Conservation (phyloP, 2,888 invertebrate genomes). For the Lasioglossum pauxillum region DNA sequence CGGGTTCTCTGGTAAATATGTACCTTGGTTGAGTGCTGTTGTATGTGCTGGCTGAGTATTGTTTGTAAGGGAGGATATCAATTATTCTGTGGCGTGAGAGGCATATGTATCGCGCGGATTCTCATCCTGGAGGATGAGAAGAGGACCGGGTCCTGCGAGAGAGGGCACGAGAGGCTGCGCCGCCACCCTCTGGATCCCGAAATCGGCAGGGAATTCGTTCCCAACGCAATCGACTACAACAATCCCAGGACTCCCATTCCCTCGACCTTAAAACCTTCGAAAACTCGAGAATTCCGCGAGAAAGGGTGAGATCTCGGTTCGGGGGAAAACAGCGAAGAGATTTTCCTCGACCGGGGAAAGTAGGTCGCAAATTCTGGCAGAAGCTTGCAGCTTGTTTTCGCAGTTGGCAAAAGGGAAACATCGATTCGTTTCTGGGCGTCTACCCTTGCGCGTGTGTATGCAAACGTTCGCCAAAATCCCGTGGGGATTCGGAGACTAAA, state of each 20-base stretch:
- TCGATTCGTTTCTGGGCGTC: constrained; percentile 13
- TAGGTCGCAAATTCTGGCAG: constrained; percentile 24
- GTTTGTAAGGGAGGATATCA: constrained; percentile 69
- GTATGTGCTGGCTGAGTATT: constrained; percentile 85
- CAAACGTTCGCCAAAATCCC: not conserved
- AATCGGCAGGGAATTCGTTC: not conserved
- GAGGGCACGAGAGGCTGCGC: constrained; percentile 34
- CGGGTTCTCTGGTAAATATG: constrained; percentile 74
- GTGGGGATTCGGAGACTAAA: not conserved
- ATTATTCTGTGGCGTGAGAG: constrained; percentile 28
- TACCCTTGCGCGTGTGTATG: not conserved
- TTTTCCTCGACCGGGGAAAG: not conserved
- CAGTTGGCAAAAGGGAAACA: not conserved
- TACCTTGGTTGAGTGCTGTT: constrained; percentile 84
- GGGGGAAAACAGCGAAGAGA: not conserved
- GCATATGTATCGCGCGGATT: constrained; percentile 21
- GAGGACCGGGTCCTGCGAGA: constrained; percentile 25
- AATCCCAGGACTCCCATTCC: not conserved
- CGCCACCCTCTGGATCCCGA: constrained; percentile 29
- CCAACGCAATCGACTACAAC: not conserved
- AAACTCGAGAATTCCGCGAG: not conserved
- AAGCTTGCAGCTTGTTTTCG: constrained; percentile 21
- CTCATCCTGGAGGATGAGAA: constrained; percentile 12
- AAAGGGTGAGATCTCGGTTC: not conserved
- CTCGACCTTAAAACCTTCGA: not conserved